Evolutionary conservation across 2,797 vertebrate genomes (phyloP), one percentile per base, ranked within the genome.

Genomic region (Amniataba percoides): DNA sequence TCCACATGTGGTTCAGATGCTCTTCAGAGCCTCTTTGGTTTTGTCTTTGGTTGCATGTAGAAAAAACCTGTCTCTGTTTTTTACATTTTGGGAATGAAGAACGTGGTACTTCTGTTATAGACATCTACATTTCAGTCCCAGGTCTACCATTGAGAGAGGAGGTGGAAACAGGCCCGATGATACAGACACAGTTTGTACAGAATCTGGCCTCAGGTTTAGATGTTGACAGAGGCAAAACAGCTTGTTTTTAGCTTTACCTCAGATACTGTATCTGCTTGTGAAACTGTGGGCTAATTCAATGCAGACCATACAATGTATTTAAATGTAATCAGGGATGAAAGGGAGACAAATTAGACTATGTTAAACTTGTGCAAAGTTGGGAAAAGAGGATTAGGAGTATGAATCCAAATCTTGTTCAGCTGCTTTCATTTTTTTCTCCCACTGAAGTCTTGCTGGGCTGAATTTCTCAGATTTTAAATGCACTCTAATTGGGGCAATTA

Each of bases 81-180:
- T 77, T 53, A 60, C 84, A 92, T 94, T 82, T 74, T 46, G 82
- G 75, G 64, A 63, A 80, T 82, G 80, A 91, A 89, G 75, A 88
- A 91, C 27, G 56, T 8, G 60, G 64, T 59, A 46, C 82, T 81
- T 93, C 94, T 96, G 95, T 87, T 95, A 85, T 89, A 89, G 40
- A 91, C 89, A 95, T 95, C 87, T 88, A 81, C 39, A 53, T 57
- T 77, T 53, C 49, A 79, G 75, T 95, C 93, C 90, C 93, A 91
- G 82, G 92, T 87, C 83, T 85, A 45, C 86, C 86, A 64, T 93
- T 91, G 85, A 85, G 81, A 80, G 66, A 86, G 83, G 76, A 90
- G 88, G 78, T 88, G 90, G 89, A 92, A 87, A 84, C 68, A 64
- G 83, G 85, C 70, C 74, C 34, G 85, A 55, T 84, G 88, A 87